A percentile compares a stretch with the other conserved stretches of the same genome.
These are phyloP conservation scores for Megastigmus dorsalis DNA, from an alignment of 2,888 invertebrate genomes.

Conservation along the genomic window DNA sequence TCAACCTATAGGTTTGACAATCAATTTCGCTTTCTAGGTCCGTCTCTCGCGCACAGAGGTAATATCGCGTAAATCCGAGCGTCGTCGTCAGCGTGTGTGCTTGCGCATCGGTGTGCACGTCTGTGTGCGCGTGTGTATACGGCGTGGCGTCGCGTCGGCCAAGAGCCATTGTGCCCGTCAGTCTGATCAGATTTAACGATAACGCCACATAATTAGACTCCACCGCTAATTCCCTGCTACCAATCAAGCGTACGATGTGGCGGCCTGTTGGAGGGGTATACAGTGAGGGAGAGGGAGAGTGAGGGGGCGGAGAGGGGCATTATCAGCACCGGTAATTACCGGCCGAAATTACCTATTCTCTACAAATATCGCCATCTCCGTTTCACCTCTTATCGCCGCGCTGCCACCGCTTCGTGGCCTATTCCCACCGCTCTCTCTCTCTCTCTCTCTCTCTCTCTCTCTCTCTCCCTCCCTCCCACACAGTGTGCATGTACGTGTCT, in stretches of 20 bases:
- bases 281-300: background rate
- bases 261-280: too few species aligned
- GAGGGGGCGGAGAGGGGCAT: conserved; percentile 55
- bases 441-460: too few species aligned
- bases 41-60: too few species aligned
- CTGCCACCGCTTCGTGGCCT: background rate
- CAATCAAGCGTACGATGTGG: too few species aligned
- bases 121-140: conserved; percentile 2
- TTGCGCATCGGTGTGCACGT: background rate
- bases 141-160: too few species aligned
- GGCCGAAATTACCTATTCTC: conserved; percentile 66
- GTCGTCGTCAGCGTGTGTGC: background rate
- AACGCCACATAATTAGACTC: conserved; percentile 69
- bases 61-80: conserved; percentile 1
- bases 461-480: background rate
- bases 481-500: too few species aligned
- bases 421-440: background rate
- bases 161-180: conserved; percentile 63
- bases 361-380: conserved; percentile 59
- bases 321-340: conserved; percentile 69
- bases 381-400: conserved; percentile 10
- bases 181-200: conserved; percentile 68
- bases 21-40: conserved; percentile 42
- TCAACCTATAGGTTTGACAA: conserved; percentile 18
- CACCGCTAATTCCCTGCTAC: conserved; percentile 68